A percentile compares a stretch with the other conserved stretches of the same genome.
Evolutionary conservation across 2,113 vertebrate genomes (phyloP).

Genomic region (Mus spicilegus): DNA sequence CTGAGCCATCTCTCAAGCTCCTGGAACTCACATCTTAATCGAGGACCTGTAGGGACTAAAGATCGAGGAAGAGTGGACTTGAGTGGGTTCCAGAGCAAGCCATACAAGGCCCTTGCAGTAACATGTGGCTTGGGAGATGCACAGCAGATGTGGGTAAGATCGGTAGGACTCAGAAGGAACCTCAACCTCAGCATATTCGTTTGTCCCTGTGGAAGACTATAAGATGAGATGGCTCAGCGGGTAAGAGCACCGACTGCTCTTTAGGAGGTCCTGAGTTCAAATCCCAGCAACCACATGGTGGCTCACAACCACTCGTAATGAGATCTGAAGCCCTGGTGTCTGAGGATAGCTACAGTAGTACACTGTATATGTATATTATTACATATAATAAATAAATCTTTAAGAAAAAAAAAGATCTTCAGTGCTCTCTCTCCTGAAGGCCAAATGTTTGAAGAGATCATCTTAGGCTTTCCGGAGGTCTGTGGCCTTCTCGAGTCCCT

Average conservation of each 20-base stretch:
- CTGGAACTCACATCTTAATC: constrained; percentile 24
- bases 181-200: background rate
- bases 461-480: background rate
- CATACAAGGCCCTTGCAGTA: background rate
- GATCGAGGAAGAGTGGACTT: background rate
- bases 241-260: too few relatives aligned
- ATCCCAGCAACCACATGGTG: too few relatives aligned
- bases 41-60: background rate
- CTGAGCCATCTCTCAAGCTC: too few relatives aligned
- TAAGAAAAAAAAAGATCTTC: background rate
- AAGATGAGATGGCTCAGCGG: background rate
- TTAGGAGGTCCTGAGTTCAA: too few relatives aligned
- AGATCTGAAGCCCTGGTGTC: too few relatives aligned
- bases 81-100: background rate
- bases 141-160: background rate
- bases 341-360: too few relatives aligned
- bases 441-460: background rate
- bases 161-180: background rate
- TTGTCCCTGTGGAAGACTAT: background rate
- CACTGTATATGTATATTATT: too few relatives aligned
- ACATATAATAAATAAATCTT: too few relatives aligned
- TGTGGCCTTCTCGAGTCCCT: background rate
- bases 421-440: background rate
- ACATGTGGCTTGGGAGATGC: background rate
- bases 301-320: too few relatives aligned